Base-by-base conservation (phyloP, 2,797 vertebrate genomes). In the Ceryle rudis region DNA sequence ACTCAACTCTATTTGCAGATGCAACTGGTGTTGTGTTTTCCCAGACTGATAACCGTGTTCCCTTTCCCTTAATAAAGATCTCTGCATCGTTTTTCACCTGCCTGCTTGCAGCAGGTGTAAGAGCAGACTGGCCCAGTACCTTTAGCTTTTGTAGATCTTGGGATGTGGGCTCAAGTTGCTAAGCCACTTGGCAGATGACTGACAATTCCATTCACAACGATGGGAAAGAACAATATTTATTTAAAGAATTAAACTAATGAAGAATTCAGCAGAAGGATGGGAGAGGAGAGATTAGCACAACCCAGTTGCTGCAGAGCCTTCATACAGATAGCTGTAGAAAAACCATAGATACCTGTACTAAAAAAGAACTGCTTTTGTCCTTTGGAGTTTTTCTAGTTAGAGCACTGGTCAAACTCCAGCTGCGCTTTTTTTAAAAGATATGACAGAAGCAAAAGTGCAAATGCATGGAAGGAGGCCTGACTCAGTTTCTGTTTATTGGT, bases 221-320 rank as follows among this genome's bases (percentile, higher is more conserved):
- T n/a, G 26, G 42, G 52, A 77, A 94, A 93, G 71, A 89, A 57
- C 2, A 4, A 57, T 35, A 57, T 60, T 87, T 9, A 67, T 81
- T 86, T 80, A 55, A 91, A 84, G 61, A 84, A 91, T 55, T 74
- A 86, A 78, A 19, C 23, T 88, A 70, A 92, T 64, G 60, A 92
- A 75, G 62, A 84, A 55, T 58, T 47, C 0, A 1, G 35, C 37
- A 78, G 72, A 49, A 91, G 67, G 39, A 37, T 25, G 39, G 7
- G 41, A 35, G 67, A 66, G 58, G 57, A 84, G 60, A 4, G 13
- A 91, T 35, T 62, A 75, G 64, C 14, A 15, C 21, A 83, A n/a
- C 28, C 25, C 41, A 49, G 1, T 6, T 86, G 67, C 60, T 3
- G 3, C 12, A 58, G 44, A 33, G 55, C 19, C 39, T 41, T 41